These are phyloP conservation scores for Heteractis magnifica DNA, from an alignment of 92 coral and sea anemone genomes.

Conservation along the genomic window DNA sequence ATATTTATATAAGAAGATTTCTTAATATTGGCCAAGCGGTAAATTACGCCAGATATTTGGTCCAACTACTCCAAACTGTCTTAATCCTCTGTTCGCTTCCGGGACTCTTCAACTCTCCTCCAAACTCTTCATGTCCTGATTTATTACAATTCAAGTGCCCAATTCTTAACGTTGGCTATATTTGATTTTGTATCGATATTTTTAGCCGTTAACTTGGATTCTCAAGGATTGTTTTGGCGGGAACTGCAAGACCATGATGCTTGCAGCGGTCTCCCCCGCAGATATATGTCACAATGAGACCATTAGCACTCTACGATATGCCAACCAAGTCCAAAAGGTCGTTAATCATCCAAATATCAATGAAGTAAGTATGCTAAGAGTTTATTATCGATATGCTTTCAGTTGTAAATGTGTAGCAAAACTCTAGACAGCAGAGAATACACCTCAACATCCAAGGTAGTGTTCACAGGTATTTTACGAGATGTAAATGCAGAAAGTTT, in stretches of 20 bases:
- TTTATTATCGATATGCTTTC: too few species aligned
- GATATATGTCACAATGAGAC: slow-evolving; percentile 81
- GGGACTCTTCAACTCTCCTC: background rate
- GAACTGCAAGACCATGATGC: slow-evolving; percentile 87
- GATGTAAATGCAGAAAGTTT: too few species aligned
- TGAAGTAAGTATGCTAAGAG: slow-evolving; percentile 54
- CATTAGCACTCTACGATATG: slow-evolving; percentile 86
- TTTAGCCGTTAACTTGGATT: slow-evolving; percentile 89
- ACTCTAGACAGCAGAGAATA: too few species aligned
- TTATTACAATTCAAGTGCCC: background rate
- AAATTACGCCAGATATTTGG: background rate
- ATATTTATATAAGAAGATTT: background rate
- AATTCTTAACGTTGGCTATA: background rate
- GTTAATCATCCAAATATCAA: slow-evolving; percentile 77
- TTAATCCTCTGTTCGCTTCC: background rate
- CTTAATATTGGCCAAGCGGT: slow-evolving; percentile 18
- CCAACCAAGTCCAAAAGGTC: slow-evolving; percentile 89
- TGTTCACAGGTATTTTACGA: too few species aligned
- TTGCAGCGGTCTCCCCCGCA: slow-evolving; percentile 93
- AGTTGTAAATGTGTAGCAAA: too few species aligned
- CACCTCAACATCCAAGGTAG: too few species aligned
- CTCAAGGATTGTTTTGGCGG: slow-evolving; percentile 98
- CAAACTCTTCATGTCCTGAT: background rate
- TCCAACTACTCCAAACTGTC: background rate
- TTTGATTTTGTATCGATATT: background rate